phyloP scores from a whole-genome alignment of 2,113 vertebrate genomes.

The Pipa parva region DNA sequence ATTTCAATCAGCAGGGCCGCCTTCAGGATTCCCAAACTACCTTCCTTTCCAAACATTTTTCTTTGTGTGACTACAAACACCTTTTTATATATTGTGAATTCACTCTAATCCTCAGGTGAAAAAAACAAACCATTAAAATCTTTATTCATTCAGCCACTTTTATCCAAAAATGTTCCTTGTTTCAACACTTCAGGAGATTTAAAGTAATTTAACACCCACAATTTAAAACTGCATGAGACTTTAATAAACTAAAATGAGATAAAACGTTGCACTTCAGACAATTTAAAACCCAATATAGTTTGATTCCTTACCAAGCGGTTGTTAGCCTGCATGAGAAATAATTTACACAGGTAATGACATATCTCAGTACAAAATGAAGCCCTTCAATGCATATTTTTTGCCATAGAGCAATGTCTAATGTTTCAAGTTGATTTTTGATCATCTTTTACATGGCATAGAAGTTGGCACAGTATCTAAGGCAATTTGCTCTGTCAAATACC shows the following conservation, averaged over 20 bases:
- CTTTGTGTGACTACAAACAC: not conserved
- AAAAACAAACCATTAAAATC: not conserved
- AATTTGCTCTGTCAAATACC: too few relatives aligned
- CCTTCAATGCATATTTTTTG: too few relatives aligned
- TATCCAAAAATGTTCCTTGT: not conserved
- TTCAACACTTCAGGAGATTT: not conserved
- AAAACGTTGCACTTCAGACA: too few relatives aligned
- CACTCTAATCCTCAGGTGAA: not conserved
- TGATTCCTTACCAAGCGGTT: too few relatives aligned
- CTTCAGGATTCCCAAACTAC: not conserved
- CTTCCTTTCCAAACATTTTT: constrained; percentile 7
- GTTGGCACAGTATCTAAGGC: too few relatives aligned
- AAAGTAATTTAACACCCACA: not conserved
- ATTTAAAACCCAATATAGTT: too few relatives aligned
- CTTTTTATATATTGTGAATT: not conserved
- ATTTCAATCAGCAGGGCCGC: constrained; percentile 3
- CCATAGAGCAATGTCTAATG: too few relatives aligned
- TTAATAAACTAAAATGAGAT: not conserved
- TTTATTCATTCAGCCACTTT: not conserved
- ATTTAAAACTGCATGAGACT: not conserved
- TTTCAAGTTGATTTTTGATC: too few relatives aligned
- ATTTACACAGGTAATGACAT: too few relatives aligned
- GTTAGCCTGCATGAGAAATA: too few relatives aligned
- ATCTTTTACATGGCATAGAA: too few relatives aligned
- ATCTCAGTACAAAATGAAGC: too few relatives aligned